Evolutionary conservation across 2,797 vertebrate species (phyloP).

Genomic region (Chloroceryle amazona): DNA sequence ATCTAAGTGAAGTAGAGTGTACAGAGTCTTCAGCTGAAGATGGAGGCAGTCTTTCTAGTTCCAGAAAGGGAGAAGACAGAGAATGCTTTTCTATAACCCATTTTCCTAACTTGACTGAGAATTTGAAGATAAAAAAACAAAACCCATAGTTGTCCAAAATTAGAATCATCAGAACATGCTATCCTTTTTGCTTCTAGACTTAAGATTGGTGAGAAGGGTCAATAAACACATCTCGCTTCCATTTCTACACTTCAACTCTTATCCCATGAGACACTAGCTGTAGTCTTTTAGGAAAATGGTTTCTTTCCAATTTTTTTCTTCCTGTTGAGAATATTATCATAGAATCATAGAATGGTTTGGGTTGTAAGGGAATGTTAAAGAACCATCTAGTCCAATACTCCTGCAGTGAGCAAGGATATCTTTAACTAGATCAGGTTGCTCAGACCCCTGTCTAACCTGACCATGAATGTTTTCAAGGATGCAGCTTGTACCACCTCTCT

Average conservation of each 20-base stretch:
- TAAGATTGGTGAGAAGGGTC: background rate
- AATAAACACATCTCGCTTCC: background rate
- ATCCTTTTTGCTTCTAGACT: background rate
- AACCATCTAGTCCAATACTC: background rate
- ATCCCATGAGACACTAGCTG: background rate
- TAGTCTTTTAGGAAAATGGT: background rate
- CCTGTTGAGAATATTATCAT: background rate
- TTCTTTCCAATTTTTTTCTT: background rate
- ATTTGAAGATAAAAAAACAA: background rate
- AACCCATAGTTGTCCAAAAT: background rate
- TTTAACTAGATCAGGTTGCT: background rate
- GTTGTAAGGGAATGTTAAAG: background rate
- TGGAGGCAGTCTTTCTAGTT: background rate
- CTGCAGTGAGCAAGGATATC: background rate
- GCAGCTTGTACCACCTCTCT: background rate
- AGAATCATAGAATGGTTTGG: too few species aligned
- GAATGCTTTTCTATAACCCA: background rate
- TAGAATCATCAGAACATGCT: background rate
- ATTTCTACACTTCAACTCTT: background rate
- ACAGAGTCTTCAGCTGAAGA: background rate
- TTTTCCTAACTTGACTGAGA: background rate
- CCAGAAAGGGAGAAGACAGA: background rate
- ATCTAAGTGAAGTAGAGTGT: background rate
- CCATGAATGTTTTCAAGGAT: background rate
- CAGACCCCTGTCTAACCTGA: background rate